Conservation (phyloP, 2,797 vertebrate genomes). For the Pipistrellus nathusii region DNA sequence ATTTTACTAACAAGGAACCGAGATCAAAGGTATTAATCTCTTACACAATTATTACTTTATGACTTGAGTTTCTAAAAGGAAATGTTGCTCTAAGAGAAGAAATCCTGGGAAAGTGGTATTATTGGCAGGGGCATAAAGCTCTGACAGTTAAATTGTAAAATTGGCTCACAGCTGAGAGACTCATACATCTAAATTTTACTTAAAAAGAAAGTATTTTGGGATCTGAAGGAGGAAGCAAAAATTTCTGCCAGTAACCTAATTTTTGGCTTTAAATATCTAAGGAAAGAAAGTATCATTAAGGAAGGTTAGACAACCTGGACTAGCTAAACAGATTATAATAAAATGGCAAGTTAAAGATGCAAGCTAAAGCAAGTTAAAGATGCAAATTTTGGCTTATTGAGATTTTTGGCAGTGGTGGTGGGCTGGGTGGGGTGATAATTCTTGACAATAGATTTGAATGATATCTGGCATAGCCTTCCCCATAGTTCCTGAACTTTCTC, state of each 20-base stretch:
- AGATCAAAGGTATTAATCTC: neutral
- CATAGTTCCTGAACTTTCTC: neutral
- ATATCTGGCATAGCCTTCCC: neutral
- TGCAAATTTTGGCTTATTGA: neutral
- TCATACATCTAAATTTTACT: neutral
- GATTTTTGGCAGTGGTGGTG: neutral
- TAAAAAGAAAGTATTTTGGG: neutral
- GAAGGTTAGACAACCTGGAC: neutral
- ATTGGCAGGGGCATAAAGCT: neutral
- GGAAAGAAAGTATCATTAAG: neutral
- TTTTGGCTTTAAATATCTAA: slow-evolving; percentile 39
- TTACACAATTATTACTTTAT: slow-evolving; percentile 32
- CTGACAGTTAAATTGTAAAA: neutral
- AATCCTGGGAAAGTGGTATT: neutral
- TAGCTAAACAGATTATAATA: neutral
- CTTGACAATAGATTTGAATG: neutral
- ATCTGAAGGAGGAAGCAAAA: slow-evolving; percentile 41
- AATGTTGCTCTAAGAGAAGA: slow-evolving; percentile 12
- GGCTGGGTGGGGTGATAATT: neutral
- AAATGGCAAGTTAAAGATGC: neutral
- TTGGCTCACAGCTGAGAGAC: neutral
- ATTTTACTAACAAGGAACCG: slow-evolving; percentile 39
- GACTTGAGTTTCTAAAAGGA: slow-evolving; percentile 9
- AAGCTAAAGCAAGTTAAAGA: neutral
- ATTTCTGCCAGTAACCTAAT: neutral